Base-by-base conservation (phyloP, 2,888 invertebrate species). In the Sceliomorpha sp. region DNA sequence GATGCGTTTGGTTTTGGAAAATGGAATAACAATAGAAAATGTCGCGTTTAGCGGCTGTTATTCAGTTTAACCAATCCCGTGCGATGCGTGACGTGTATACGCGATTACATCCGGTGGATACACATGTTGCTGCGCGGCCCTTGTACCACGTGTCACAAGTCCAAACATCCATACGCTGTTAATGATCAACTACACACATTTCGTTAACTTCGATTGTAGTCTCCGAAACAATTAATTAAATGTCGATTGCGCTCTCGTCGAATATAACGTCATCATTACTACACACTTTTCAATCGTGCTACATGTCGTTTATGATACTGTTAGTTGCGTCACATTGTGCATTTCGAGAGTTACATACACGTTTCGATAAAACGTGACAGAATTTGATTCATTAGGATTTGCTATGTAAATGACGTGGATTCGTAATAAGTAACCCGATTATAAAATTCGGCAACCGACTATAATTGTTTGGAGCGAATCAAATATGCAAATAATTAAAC, bases 11-110 rank as follows among this genome's bases (percentile, higher is more conserved):
- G 45, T 32, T 27, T 53, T 32, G 47, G 29, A 29, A 47, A 48
- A 27, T 47, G 10, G 24, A 34, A 31, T 53, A 63, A 55, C 47
- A 63, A 55, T 48, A 48, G 53, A 63, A 55, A 63, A 55, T 39
- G 10, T 9, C n/a, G 40, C 20, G 40, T 63, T 63, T 55, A 48
- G 34, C 27, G 40, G 55, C 14, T 63, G 55, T 63, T 63, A 55
- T 42, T 55, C 48, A 40, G 34, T 29, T 55, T 48, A 48, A 48
- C 34, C 63, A 40, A 55, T 63, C 53, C 12, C 42, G 51, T 27
- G 36, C 17, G 29, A 24, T 44, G 50, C 48, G 50, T 48, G 56
- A 47, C 7, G 50, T 58, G 58, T 45, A 36, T 51, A 32, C 42
- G 17, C 51, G 44, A 64, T 64, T 56, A 44, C 45, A 50, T 58